Evolutionary conservation across 2,888 invertebrate genomes (phyloP), one percentile per base, ranked within the genome.

Genomic region (Rapana venosa): DNA sequence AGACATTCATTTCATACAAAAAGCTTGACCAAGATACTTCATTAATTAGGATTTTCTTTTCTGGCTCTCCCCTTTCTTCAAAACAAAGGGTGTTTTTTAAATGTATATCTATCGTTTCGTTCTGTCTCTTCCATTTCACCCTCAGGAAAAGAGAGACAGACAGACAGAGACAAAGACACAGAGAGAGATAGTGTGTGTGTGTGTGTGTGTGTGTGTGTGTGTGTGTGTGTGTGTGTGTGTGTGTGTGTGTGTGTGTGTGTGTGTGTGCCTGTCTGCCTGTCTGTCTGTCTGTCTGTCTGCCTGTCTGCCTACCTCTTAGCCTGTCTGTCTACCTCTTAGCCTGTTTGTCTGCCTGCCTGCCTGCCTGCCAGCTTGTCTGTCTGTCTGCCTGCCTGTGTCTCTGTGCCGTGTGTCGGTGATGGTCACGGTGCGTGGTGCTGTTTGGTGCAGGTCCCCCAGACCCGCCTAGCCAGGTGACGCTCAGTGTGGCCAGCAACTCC

Each of bases 381-480:
- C n/a, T 81, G 81, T 81, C 15, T 35, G 32, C 35, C n/a, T 81
- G 22, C 36, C 81, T 35, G 20, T 84, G 26, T 56, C 56, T 84
- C 56, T 56, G 47, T 47, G 17, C 47, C 47, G 11, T 81, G 35
- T 26, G 13, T 66, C 4, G 13, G 13, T 13, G 26, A 26, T 26
- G 26, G 66, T 26, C 1, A 26, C 66, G 13, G 77, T 84, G n/a
- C 30, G 17, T 15, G 26, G 66, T 22, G 8, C 4, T 66, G 35
- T 20, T 87, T 13, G 88, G 84, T 88, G 26, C 93, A 95, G 95
- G 93, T 81, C 92, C 98, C 0, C 99, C 99, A 79, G 97, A 98
- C 94, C 97, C 97, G 11, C 98, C 98, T 0, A 97, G 97, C n/a
- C 96, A 98, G 32, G 98, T 98, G 0, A 97, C 97, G 20, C 97